These are phyloP conservation scores for Ashinkailepas kermadecensis DNA, from an alignment of 2,888 invertebrate genomes.

Conservation along the genomic window DNA sequence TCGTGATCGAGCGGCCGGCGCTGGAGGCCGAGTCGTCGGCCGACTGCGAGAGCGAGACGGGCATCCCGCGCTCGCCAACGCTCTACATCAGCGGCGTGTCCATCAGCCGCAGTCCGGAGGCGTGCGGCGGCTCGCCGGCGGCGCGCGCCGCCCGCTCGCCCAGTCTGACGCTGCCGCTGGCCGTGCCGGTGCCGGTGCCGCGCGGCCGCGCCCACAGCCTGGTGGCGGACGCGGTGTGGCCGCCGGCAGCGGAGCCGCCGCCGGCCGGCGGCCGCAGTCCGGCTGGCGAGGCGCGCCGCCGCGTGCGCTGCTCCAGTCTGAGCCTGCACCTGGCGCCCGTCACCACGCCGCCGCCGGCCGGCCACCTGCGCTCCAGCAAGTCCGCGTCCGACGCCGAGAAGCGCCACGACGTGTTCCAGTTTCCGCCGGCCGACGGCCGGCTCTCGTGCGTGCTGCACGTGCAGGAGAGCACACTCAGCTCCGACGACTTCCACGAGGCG, in stretches of 20 bases:
- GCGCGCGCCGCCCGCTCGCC: conserved; percentile 46
- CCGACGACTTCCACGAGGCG: conserved; percentile 53
- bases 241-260: background rate
- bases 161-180: conserved; percentile 44
- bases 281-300: conserved; percentile 41
- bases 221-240: background rate
- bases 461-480: conserved; percentile 51
- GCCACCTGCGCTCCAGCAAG: conserved; percentile 41
- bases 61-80: conserved; percentile 51
- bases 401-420: conserved; percentile 41
- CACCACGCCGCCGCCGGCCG: conserved; percentile 31
- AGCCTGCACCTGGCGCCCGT: conserved; percentile 38
- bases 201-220: conserved; percentile 24
- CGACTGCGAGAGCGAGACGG: conserved; percentile 52
- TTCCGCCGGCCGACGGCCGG: conserved; percentile 52
- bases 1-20: conserved; percentile 25
- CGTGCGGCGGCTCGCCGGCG: conserved; percentile 30
- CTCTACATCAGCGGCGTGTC: conserved; percentile 53
- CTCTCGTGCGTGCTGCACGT: conserved; percentile 52
- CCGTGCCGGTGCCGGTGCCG: conserved; percentile 31
- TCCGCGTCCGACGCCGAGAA: conserved; percentile 50
- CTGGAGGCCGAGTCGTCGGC: conserved; percentile 35
- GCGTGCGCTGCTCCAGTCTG: conserved; percentile 42
- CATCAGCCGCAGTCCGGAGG: conserved; percentile 45
- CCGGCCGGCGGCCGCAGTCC: conserved; percentile 26